phyloP scores from a whole-genome alignment of 2,113 vertebrate genomes.

The Catharus minimus region DNA sequence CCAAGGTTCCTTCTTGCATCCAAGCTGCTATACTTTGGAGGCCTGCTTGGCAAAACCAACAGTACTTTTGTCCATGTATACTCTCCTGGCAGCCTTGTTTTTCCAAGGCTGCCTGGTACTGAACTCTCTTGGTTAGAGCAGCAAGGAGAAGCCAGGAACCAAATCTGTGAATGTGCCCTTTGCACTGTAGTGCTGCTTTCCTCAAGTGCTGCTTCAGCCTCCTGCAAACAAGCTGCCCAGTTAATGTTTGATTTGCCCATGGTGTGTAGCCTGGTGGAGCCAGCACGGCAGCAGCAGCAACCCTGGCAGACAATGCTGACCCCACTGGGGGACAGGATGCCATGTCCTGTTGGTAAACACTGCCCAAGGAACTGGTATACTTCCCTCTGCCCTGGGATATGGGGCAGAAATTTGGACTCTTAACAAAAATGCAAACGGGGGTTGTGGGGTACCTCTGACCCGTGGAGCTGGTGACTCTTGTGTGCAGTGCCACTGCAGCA shows the following conservation, averaged over 20 bases:
- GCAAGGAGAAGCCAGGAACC: not conserved
- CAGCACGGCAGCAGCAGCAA: not conserved
- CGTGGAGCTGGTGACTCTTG: not conserved
- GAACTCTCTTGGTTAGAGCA: not conserved
- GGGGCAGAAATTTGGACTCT: not conserved
- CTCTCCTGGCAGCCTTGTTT: not conserved
- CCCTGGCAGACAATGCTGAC: not conserved
- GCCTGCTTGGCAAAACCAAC: not conserved
- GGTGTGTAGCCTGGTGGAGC: not conserved
- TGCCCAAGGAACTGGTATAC: not conserved
- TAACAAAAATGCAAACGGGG: not conserved
- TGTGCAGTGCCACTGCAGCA: not conserved
- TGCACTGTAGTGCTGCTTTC: not conserved
- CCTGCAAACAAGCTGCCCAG: constrained; percentile 1
- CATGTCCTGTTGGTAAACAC: not conserved
- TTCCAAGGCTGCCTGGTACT: not conserved
- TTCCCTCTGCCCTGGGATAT: rapidly evolving
- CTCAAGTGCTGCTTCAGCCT: constrained; percentile 4
- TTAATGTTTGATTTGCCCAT: constrained; percentile 57
- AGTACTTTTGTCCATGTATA: rapidly evolving
- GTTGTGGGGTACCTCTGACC: not conserved
- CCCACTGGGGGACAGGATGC: not conserved
- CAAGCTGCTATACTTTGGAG: not conserved
- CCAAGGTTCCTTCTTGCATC: not conserved
- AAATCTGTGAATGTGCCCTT: not conserved